Evolutionary conservation across 1,140 invertebrate genomes (phyloP).

Genomic region (Manduca sexta): DNA sequence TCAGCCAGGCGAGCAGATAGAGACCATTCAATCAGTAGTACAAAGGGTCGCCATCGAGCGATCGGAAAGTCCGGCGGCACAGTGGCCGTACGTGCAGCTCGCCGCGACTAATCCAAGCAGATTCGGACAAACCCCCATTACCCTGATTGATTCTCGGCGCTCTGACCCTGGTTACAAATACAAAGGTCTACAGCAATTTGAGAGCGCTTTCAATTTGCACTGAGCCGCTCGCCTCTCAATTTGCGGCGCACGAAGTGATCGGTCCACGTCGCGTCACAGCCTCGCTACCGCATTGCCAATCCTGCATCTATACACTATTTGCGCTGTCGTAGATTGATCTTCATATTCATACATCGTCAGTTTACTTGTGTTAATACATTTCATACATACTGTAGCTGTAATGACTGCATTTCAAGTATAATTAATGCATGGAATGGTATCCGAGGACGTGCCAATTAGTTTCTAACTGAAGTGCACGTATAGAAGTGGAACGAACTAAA

Average conservation of each 20-base stretch:
- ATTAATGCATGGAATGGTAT: no score
- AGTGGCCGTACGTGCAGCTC: slow-evolving; percentile 25
- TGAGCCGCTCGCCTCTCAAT: slow-evolving; percentile 40
- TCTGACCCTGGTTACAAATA: slow-evolving; percentile 54
- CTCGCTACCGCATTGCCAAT: not conserved
- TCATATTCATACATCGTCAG: not conserved
- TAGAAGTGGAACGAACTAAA: no score
- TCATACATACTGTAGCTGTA: no score
- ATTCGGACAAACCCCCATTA: slow-evolving; percentile 62
- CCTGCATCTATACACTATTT: not conserved
- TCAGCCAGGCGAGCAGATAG: no score
- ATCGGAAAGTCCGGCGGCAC: slow-evolving; percentile 32
- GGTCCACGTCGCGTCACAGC: not conserved
- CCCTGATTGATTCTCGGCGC: slow-evolving; percentile 59
- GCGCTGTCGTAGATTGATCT: not conserved
- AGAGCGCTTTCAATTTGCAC: slow-evolving; percentile 57
- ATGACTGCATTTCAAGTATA: no score
- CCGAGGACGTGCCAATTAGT: no score
- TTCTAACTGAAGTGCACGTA: no score
- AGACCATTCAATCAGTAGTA: slow-evolving; percentile 21
- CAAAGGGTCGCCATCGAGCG: slow-evolving; percentile 31
- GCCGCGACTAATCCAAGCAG: slow-evolving; percentile 52
- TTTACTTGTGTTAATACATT: no score
- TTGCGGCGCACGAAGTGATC: slow-evolving; percentile 26
- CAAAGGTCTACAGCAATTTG: slow-evolving; percentile 54